Percentiles rank a stretch among this genome's conserved stretches.
Conservation (phyloP, 2,113 vertebrate species). For the Alectura lathami region DNA sequence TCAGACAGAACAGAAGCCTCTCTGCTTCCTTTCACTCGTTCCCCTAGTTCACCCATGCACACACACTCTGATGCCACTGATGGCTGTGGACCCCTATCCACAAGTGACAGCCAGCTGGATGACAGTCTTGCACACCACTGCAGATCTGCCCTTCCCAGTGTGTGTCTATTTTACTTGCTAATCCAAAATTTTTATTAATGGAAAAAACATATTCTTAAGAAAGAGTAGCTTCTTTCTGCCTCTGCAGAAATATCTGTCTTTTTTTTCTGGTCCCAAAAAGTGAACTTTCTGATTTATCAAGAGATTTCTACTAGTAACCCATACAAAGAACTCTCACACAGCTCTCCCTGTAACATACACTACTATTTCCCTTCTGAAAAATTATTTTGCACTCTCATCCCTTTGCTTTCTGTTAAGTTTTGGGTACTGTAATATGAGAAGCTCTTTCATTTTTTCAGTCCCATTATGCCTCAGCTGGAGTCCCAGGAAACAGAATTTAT, state of each 20-base stretch:
- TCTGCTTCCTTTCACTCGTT: neutral
- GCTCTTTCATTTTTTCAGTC: neutral
- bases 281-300: neutral
- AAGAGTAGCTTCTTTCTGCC: neutral
- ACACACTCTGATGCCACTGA: neutral
- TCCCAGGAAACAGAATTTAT: neutral
- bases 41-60: neutral
- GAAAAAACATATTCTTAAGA: neutral
- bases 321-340: neutral
- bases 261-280: neutral
- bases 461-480: neutral
- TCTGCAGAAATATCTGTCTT: neutral
- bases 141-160: neutral
- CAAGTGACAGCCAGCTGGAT: neutral
- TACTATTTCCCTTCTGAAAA: neutral
- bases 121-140: neutral
- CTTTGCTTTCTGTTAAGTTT: neutral
- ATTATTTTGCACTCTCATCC: neutral
- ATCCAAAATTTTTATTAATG: neutral
- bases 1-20: neutral
- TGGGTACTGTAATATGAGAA: neutral
- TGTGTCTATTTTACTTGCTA: neutral
- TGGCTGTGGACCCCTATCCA: neutral
- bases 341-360: neutral
- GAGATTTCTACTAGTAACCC: neutral